phyloP scores from a whole-genome alignment of 2,888 invertebrate genomes.

The Microctonus hyperodae region DNA sequence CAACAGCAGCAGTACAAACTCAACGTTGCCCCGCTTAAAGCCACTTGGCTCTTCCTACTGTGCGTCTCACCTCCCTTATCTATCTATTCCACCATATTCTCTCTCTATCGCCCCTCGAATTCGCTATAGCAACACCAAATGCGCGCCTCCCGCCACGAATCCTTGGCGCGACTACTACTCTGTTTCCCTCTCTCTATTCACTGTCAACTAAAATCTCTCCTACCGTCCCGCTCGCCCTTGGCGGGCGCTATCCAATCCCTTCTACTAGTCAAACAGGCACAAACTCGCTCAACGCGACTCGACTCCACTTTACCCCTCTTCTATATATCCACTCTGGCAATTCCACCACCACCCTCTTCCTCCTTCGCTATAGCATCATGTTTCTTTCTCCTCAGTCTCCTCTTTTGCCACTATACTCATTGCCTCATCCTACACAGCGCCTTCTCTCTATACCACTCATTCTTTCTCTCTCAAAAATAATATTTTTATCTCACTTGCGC shows the following conservation, averaged over 20 bases:
- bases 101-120: neutral
- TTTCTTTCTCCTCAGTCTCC: constrained; percentile 38
- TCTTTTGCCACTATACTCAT: constrained; percentile 36
- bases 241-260: constrained; percentile 42
- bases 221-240: constrained; percentile 15
- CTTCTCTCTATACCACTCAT: constrained; percentile 58
- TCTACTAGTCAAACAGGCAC: constrained; percentile 46
- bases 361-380: constrained; percentile 39
- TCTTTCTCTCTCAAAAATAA: constrained; percentile 7
- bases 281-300: constrained; percentile 45
- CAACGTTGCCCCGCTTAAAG: neutral
- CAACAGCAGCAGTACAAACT: constrained; percentile 34
- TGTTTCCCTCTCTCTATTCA: constrained; percentile 21
- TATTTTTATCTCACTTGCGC: constrained; percentile 1
- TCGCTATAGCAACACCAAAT: constrained; percentile 43
- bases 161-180: constrained; percentile 39
- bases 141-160: constrained; percentile 33
- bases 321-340: constrained; percentile 16
- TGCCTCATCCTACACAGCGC: constrained; percentile 43
- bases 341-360: constrained; percentile 35
- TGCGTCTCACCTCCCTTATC: neutral
- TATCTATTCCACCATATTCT: neutral
- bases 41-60: neutral
- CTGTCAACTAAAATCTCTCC: neutral
- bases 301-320: constrained; percentile 31